These are phyloP conservation scores for Dendroctonus ponderosae DNA, from an alignment of 1,140 invertebrate species.

Conservation along the genomic window DNA sequence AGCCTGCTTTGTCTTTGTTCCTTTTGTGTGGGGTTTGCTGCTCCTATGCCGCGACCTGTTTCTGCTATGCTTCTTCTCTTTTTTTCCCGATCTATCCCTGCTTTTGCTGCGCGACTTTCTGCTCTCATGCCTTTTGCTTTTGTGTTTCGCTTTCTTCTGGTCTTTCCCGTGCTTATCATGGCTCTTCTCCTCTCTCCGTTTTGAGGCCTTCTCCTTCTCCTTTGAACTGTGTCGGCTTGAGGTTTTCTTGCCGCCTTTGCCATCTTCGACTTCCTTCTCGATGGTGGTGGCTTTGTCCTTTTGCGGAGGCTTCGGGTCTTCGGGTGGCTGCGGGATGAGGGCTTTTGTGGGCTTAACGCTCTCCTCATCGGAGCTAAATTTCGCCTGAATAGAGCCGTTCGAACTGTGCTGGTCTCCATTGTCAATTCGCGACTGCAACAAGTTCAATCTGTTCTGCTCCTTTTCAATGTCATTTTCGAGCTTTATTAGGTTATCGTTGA, in stretches of 20 bases:
- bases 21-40: too few species aligned
- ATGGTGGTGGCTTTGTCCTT: not conserved
- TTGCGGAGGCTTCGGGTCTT: too few species aligned
- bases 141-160: not conserved
- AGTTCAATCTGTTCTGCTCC: conserved; percentile 14
- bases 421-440: conserved; percentile 12
- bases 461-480: conserved; percentile 15
- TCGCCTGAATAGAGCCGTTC: not conserved
- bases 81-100: not conserved
- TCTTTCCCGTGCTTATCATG: not conserved
- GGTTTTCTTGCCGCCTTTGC: not conserved
- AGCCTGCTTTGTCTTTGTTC: too few species aligned
- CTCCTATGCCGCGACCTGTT: too few species aligned
- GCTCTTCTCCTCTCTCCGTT: not conserved
- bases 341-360: not conserved
- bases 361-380: not conserved
- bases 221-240: not conserved
- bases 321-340: too few species aligned
- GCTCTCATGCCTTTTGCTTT: not conserved
- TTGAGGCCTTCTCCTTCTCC: not conserved
- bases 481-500: conserved; percentile 4
- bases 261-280: not conserved
- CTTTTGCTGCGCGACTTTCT: not conserved
- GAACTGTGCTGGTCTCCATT: not conserved
- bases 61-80: too few species aligned